A percentile compares a stretch with the other conserved stretches of the same genome.
Evolutionary conservation across 2,113 vertebrate species (phyloP).

Genomic region (Chaetops frenatus): DNA sequence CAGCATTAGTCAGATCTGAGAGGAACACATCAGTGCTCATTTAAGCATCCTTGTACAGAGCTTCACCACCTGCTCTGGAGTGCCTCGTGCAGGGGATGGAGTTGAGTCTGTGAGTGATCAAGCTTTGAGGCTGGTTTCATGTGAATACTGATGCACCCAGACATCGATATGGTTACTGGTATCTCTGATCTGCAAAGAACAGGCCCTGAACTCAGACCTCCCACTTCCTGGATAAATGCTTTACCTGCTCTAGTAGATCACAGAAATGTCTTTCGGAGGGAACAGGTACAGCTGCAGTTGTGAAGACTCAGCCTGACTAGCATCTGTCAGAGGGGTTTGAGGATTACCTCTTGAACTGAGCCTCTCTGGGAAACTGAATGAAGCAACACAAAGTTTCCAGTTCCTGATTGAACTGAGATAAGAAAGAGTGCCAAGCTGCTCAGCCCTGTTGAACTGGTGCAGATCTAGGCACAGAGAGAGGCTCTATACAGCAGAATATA

Average conservation of each 20-base stretch:
- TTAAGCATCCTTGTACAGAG: background rate
- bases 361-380: background rate
- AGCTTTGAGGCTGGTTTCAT: background rate
- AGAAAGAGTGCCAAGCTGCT: background rate
- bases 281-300: background rate
- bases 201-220: background rate
- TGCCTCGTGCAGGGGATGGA: background rate
- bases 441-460: background rate
- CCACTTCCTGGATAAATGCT: background rate
- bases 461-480: background rate
- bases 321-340: background rate
- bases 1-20: background rate
- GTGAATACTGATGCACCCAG: background rate
- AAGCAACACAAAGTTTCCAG: background rate
- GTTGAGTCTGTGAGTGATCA: background rate
- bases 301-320: background rate
- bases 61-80: background rate
- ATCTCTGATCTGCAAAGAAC: background rate
- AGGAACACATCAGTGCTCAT: background rate
- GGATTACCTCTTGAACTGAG: background rate
- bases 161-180: background rate
- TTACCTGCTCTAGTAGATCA: background rate
- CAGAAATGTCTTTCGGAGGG: background rate
- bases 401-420: background rate
- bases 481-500: background rate